Evolutionary conservation across 2,113 vertebrate genomes (phyloP).

Genomic region (Daubentonia madagascariensis): DNA sequence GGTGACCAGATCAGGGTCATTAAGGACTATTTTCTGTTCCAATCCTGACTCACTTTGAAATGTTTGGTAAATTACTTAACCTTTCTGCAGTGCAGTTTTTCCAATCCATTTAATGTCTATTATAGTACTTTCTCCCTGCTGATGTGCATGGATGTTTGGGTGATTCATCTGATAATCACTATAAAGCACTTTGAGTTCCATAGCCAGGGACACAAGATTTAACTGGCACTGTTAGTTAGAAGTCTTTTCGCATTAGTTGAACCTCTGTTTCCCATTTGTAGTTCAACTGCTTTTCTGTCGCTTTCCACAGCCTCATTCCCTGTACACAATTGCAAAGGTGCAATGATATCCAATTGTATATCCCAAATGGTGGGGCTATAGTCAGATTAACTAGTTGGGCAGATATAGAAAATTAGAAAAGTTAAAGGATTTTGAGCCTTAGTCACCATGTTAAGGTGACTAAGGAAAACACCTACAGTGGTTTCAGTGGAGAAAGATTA

Average conservation of each 20-base stretch:
- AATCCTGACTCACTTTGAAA: constrained; percentile 23
- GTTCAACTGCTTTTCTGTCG: background rate
- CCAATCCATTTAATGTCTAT: constrained; percentile 24
- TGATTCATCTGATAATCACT: constrained; percentile 30
- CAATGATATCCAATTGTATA: background rate
- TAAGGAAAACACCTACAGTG: background rate
- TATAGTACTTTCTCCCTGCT: background rate
- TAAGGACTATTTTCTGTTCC: background rate
- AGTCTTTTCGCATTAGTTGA: background rate
- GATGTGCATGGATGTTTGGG: constrained; percentile 27
- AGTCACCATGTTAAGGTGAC: background rate
- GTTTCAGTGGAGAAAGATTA: background rate
- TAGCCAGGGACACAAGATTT: background rate
- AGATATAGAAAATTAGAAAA: background rate
- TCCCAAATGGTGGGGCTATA: background rate
- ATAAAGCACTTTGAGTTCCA: background rate
- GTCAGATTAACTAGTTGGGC: background rate
- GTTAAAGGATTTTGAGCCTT: background rate
- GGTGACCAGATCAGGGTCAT: background rate
- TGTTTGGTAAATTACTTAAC: constrained; percentile 46
- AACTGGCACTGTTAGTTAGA: background rate
- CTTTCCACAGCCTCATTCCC: background rate
- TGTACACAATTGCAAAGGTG: background rate
- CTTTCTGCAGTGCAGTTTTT: constrained; percentile 31
- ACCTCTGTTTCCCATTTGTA: background rate